Conservation (phyloP, 2,888 invertebrate genomes). For the Mythimna ferrago region DNA sequence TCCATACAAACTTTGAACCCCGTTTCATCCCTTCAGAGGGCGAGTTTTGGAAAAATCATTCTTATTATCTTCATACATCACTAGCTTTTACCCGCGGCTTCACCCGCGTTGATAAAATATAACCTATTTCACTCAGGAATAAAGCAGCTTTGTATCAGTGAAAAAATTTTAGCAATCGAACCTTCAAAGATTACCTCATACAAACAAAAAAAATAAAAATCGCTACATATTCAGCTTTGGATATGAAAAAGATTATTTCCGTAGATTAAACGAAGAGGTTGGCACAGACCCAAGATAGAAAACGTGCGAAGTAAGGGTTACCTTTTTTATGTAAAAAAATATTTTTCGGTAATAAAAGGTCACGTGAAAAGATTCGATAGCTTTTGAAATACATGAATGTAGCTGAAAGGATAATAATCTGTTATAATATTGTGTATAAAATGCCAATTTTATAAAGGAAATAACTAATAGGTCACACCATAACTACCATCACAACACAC, state of each 20-base stretch:
- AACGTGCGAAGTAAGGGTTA: constrained; percentile 9
- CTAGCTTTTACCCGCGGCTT: too few relatives aligned
- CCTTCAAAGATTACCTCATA: too few relatives aligned
- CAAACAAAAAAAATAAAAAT: neutral
- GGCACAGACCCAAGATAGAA: neutral
- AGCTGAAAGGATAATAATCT: constrained; percentile 1
- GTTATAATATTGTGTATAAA: neutral
- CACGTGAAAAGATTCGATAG: constrained; percentile 2
- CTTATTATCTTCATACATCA: too few relatives aligned
- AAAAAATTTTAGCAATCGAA: too few relatives aligned
- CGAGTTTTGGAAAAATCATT: too few relatives aligned
- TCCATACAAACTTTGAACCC: too few relatives aligned
- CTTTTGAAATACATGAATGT: constrained; percentile 10
- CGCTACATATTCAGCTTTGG: neutral
- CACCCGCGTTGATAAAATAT: too few relatives aligned
- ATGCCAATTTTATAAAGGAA: neutral
- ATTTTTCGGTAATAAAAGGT: constrained; percentile 2
- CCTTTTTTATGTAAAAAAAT: constrained; percentile 6
- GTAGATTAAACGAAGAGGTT: constrained; percentile 13
- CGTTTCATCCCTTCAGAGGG: too few relatives aligned
- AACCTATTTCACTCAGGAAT: too few relatives aligned
- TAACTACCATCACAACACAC: too few relatives aligned
- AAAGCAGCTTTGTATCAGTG: too few relatives aligned
- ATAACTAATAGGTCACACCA: neutral
- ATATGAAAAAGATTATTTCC: neutral